Evolutionary conservation across 2,888 invertebrate species (phyloP), one percentile per base, ranked within the genome.

Genomic region (Cordilura impudica): DNA sequence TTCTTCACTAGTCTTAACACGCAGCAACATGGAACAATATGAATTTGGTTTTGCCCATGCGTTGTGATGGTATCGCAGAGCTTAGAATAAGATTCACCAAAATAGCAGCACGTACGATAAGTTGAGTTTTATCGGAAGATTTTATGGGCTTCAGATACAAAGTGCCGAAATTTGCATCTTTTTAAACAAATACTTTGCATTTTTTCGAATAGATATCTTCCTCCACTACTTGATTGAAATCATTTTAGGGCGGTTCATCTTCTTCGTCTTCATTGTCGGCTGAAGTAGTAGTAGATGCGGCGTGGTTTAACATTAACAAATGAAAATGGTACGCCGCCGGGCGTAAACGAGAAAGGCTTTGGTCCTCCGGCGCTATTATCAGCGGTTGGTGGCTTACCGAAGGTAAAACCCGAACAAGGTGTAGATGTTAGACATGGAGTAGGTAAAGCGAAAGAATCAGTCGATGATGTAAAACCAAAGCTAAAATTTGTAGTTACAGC

Each of bases 121-220:
- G 89, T 88, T 98, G 98, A 76, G 94, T 93, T 90, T 97, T 97
- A 2, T 92, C 93, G 82, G 91, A 93, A 39, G 93, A 92, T 81
- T 94, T 92, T 31, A 95, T 91, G 45, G 94, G 94, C 87, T 98
- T 98, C 14, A 98, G 90, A 87, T 95, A 97, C 14, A 98, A 90
- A 78, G 94, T 96, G 10, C 98, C 98, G 89, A 93, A 98, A 81
- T 91, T 92, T 0, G 92, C 93, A 84, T 95, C 94, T 87, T 95
- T 96, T 88, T 97, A 97, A 12, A 96, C 93, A 90, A 96, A 98
- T 76, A 98, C 92, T 91, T 98, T 98, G 89, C 98, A 97, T 85
- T 94, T 93, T 86, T 94, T 95, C 12, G 95, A 94, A 89, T 93
- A 97, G 16, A 96, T 90, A 85, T 95, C 97, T 65, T 96, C 95